Evolutionary conservation across 1,140 invertebrate genomes (phyloP).

Genomic region (Zaprionus kolodkinae): DNA sequence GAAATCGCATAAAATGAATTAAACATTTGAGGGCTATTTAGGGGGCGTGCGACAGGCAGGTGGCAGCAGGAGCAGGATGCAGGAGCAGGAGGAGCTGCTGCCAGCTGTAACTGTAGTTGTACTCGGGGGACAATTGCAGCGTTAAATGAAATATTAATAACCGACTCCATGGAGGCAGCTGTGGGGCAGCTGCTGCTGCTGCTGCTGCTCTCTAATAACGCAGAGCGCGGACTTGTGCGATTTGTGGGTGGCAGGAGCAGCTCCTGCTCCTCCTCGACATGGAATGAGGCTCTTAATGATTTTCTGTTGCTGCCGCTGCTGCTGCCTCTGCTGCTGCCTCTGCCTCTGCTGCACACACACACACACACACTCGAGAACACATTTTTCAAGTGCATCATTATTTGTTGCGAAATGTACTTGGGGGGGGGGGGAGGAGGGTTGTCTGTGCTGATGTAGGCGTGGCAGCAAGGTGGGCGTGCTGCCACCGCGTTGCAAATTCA

Average conservation of each 20-base stretch:
- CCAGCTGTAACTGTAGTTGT: slow-evolving; percentile 40
- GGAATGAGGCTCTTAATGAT: slow-evolving; percentile 63
- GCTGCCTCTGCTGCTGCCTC: slow-evolving; percentile 42
- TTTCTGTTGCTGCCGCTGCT: slow-evolving; percentile 35
- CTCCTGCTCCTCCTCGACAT: background rate
- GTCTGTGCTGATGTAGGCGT: background rate
- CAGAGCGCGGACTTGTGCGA: background rate
- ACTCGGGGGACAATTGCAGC: slow-evolving; percentile 80
- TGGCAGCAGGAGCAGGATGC: background rate
- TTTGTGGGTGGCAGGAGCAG: slow-evolving; percentile 14
- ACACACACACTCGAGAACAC: slow-evolving; percentile 48
- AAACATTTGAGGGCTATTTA: slow-evolving; percentile 83
- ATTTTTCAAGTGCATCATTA: slow-evolving; percentile 82
- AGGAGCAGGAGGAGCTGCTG: background rate
- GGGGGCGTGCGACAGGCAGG: background rate
- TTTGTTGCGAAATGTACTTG: slow-evolving; percentile 71
- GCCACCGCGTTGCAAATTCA: slow-evolving; percentile 68
- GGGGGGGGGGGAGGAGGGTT: background rate
- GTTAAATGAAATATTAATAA: slow-evolving; percentile 82
- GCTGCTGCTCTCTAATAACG: slow-evolving; percentile 50
- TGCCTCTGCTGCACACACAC: slow-evolving; percentile 59
- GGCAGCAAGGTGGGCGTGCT: slow-evolving; percentile 22
- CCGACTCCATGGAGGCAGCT: slow-evolving; percentile 53
- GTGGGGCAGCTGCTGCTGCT: slow-evolving; percentile 32
- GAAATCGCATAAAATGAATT: slow-evolving; percentile 83